These are phyloP conservation scores for Sapajus apella DNA, from an alignment of 2,113 vertebrate species.

Conservation along the genomic window DNA sequence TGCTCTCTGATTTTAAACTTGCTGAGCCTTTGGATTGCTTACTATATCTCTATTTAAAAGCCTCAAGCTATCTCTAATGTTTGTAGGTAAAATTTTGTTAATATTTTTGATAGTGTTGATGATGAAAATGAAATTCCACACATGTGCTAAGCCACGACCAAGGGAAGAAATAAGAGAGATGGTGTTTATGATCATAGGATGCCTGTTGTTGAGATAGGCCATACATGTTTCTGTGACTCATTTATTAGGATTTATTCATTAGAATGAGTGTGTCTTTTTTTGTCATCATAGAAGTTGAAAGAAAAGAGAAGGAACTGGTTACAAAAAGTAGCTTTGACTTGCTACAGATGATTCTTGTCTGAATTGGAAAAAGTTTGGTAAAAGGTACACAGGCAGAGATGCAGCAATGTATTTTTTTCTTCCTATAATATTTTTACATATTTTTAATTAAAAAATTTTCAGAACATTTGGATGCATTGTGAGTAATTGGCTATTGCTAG, in stretches of 20 bases:
- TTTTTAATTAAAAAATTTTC: neutral
- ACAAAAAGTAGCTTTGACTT: neutral
- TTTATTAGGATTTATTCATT: slow-evolving; percentile 1
- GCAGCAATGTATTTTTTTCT: neutral
- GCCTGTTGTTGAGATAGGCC: neutral
- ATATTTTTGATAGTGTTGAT: neutral
- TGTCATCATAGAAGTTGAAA: neutral
- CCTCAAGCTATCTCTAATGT: neutral
- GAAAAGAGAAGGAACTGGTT: neutral
- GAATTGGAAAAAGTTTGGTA: neutral
- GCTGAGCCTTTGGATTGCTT: neutral
- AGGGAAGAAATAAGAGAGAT: neutral
- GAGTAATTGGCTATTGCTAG: neutral
- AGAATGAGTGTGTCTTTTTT: neutral
- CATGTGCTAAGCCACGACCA: neutral
- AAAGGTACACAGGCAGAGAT: neutral
- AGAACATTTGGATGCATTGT: neutral
- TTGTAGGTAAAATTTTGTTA: neutral
- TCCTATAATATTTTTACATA: neutral
- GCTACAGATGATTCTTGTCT: neutral
- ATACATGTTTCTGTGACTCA: neutral
- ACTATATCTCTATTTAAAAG: neutral
- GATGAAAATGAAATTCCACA: neutral
- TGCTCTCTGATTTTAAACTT: neutral
- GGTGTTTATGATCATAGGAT: neutral